These are phyloP conservation scores for Lepus townsendii DNA, from an alignment of 2,797 vertebrate genomes.

Conservation along the genomic window DNA sequence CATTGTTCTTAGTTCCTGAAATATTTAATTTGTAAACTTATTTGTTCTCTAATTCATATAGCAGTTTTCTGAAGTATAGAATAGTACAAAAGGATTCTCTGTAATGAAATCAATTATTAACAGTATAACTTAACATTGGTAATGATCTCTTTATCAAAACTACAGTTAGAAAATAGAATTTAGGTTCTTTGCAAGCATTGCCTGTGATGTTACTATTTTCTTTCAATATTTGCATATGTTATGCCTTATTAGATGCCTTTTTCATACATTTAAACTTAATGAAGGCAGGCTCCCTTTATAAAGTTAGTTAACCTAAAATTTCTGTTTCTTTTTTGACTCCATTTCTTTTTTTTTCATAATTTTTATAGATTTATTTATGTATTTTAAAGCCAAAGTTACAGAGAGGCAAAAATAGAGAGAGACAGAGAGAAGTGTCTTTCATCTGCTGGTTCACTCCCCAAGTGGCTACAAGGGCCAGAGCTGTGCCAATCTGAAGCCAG, in stretches of 20 bases:
- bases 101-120: background rate
- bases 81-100: background rate
- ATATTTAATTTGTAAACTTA: background rate
- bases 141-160: background rate
- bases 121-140: background rate
- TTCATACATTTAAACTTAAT: background rate
- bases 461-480: too few relatives aligned
- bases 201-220: background rate
- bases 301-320: background rate
- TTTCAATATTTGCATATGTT: background rate
- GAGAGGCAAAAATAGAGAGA: too few relatives aligned
- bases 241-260: background rate
- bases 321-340: background rate
- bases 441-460: too few relatives aligned
- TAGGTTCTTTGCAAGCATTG: background rate
- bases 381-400: too few relatives aligned
- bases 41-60: background rate
- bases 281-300: background rate
- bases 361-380: too few relatives aligned
- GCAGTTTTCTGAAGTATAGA: background rate
- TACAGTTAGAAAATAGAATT: background rate
- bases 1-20: background rate
- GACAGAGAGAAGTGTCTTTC: too few relatives aligned
- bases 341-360: background rate
- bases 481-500: too few relatives aligned